Percentiles rank a stretch among this genome's conserved stretches.
These are phyloP conservation scores for Copidosoma aretas DNA, from an alignment of 2,888 invertebrate genomes.

Conservation along the genomic window DNA sequence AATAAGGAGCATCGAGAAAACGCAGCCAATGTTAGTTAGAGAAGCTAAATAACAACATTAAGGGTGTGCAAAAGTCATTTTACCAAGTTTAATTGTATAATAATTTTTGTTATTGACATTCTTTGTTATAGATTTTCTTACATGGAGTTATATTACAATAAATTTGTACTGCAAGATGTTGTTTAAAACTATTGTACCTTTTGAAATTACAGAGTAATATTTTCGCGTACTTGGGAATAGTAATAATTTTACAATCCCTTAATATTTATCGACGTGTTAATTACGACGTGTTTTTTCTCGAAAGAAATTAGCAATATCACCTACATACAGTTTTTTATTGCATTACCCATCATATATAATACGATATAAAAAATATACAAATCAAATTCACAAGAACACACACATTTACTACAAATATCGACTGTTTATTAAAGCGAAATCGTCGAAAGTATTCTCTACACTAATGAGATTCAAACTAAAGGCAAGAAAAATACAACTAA, in stretches of 20 bases:
- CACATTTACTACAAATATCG: conserved; percentile 30
- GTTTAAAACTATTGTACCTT: background rate
- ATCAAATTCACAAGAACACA: conserved; percentile 33
- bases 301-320: conserved; percentile 27
- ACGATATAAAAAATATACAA: conserved; percentile 39
- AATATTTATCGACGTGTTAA: conserved; percentile 19
- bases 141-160: conserved; percentile 25
- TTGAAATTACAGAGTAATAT: conserved; percentile 15
- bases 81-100: conserved; percentile 2
- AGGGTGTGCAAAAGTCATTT: conserved; percentile 24
- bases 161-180: conserved; percentile 9
- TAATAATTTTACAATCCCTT: conserved; percentile 21
- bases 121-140: background rate
- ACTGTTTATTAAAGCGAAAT: conserved; percentile 23
- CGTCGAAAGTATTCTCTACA: conserved; percentile 31
- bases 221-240: background rate
- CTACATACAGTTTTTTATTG: conserved; percentile 30
- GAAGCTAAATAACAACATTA: conserved; percentile 23
- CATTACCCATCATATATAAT: conserved; percentile 29
- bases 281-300: conserved; percentile 4
- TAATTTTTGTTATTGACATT: conserved; percentile 10
- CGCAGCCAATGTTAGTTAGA: conserved; percentile 30
- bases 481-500: conserved; percentile 14
- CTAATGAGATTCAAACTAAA: conserved; percentile 22
- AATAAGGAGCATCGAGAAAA: conserved; percentile 20